These are phyloP conservation scores for Drosophila asahinai DNA, from an alignment of 1,140 invertebrate genomes.

Conservation along the genomic window DNA sequence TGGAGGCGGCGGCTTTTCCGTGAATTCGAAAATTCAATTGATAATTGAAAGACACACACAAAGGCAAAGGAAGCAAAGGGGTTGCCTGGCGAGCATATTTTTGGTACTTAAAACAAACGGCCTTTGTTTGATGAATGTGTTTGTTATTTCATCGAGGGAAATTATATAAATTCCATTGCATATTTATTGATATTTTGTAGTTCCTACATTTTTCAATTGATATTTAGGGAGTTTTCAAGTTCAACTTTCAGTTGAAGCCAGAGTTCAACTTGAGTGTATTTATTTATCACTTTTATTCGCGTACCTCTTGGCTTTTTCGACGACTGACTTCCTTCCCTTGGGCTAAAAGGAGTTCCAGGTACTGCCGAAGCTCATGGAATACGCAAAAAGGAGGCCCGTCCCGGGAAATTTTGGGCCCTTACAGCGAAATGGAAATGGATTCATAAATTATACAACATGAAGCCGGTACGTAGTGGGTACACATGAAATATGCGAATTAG, in stretches of 20 bases:
- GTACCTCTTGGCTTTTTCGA: no score
- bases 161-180: background rate
- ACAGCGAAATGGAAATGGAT: conserved; percentile 61
- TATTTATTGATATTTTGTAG: conserved; percentile 4
- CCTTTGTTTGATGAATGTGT: conserved; percentile 11
- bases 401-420: conserved; percentile 19
- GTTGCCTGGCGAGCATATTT: conserved; percentile 2
- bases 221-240: no score
- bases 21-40: conserved; percentile 24
- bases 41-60: conserved; percentile 29
- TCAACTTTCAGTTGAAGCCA: no score
- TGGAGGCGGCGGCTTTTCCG: conserved; percentile 8
- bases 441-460: conserved; percentile 75
- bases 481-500: conserved; percentile 50
- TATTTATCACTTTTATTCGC: no score
- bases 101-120: conserved; percentile 8
- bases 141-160: background rate
- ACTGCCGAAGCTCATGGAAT: conserved; percentile 38
- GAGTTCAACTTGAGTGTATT: no score
- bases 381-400: conserved; percentile 36
- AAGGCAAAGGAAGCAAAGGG: background rate
- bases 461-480: conserved; percentile 23
- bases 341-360: background rate
- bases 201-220: no score
- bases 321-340: no score